phyloP scores from a whole-genome alignment of 2,888 invertebrate species.

The Empis livida region DNA sequence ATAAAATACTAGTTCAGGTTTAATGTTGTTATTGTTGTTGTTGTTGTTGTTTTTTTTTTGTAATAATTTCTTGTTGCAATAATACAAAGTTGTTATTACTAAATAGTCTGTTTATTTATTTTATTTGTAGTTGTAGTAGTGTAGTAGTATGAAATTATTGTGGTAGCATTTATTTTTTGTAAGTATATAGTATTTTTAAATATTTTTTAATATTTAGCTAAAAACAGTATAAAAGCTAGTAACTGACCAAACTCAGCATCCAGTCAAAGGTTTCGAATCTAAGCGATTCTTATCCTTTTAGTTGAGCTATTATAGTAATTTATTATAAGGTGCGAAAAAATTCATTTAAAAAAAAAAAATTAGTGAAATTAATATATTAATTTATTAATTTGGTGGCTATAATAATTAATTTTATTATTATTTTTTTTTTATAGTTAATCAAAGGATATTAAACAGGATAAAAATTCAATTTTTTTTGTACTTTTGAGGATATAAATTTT shows the following conservation, averaged over 20 bases:
- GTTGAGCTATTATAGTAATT: constrained; percentile 13
- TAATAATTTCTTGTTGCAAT: constrained; percentile 8
- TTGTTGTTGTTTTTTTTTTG: too few relatives aligned
- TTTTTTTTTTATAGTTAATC: constrained; percentile 3
- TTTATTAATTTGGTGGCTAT: constrained; percentile 2
- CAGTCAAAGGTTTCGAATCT: constrained; percentile 39
- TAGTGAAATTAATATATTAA: too few relatives aligned
- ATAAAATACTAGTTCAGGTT: too few relatives aligned
- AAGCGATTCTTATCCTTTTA: constrained; percentile 34
- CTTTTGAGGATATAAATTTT: not conserved
- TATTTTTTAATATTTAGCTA: not conserved
- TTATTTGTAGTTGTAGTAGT: not conserved
- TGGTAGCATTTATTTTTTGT: not conserved
- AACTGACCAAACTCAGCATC: constrained; percentile 37
- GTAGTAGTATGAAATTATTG: not conserved
- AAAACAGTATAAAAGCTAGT: constrained; percentile 34
- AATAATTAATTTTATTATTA: constrained; percentile 5
- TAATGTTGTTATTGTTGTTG: too few relatives aligned
- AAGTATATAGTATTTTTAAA: too few relatives aligned
- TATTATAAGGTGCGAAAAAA: not conserved
- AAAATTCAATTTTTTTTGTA: too few relatives aligned
- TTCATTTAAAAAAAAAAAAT: too few relatives aligned
- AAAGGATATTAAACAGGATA: too few relatives aligned
- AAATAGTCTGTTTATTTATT: constrained; percentile 1
- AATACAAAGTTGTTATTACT: constrained; percentile 2